These are phyloP conservation scores for Conomelus anceps DNA, from an alignment of 2,888 invertebrate genomes.

Conservation along the genomic window DNA sequence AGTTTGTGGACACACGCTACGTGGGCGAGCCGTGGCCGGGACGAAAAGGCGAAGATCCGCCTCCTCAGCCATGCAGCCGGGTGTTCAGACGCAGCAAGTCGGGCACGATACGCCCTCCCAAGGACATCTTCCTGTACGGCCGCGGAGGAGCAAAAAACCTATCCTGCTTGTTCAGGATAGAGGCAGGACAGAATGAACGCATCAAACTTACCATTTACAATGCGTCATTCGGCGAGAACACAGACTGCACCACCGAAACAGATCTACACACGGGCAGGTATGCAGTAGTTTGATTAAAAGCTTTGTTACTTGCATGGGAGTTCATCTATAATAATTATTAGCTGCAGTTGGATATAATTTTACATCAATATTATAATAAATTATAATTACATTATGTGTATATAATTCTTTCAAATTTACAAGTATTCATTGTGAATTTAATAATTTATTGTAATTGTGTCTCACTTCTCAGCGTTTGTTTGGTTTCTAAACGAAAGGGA, in stretches of 20 bases:
- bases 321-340: no score
- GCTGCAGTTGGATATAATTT: no score
- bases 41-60: conserved; percentile 41
- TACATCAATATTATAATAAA: no score
- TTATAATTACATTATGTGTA: no score
- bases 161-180: conserved; percentile 70
- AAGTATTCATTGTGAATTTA: no score
- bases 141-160: conserved; percentile 71
- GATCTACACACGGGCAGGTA: conserved; percentile 67
- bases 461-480: no score
- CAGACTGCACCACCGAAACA: conserved; percentile 59
- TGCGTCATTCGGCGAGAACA: conserved; percentile 61
- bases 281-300: background rate
- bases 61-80: conserved; percentile 36
- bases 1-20: conserved; percentile 73
- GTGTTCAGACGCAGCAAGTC: conserved; percentile 27
- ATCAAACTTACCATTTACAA: conserved; percentile 61
- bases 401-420: no score
- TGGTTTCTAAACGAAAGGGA: no score
- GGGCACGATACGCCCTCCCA: conserved; percentile 48
- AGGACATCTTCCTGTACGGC: conserved; percentile 76
- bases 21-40: conserved; percentile 60
- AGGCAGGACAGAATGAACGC: conserved; percentile 49
- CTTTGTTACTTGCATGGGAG: no score
- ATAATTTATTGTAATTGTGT: no score